Evolutionary conservation across 2,797 vertebrate genomes (phyloP), one percentile per base, ranked within the genome.

Genomic region (Lateolabrax maculatus): DNA sequence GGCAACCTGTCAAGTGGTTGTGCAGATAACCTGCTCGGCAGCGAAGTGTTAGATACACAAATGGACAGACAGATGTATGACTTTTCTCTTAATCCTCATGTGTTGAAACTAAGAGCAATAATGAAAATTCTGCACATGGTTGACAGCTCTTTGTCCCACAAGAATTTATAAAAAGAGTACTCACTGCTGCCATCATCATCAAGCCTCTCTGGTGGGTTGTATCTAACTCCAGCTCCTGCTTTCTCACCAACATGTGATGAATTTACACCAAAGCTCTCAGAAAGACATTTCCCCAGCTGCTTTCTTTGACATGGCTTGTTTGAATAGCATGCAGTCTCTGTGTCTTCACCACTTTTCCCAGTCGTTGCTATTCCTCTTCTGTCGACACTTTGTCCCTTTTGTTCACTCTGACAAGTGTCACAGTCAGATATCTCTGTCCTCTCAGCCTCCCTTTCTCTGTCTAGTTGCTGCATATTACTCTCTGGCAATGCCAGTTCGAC

Each of bases 401-500:
- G 63, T 56, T 78, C 55, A 55, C 18, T 48, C 36, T 62, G 70
- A 15, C 1, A 56, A 64, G 18, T 13, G 18, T 67, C 69, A 18
- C 75, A 75, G 56, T 77, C 63, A 9, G 67, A 76, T 21, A 74
- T 65, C 46, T 79, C 64, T 10, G n/a, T 68, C 61, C 27, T 39
- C 18, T 74, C 72, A 19, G 36, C 21, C 29, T 27, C 66, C n/a
- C 81, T 72, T 31, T 79, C 69, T n/a, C 21, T 61, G 48, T 67
- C 39, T 19, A 44, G 68, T 46, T 64, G 72, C 48, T 69, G 72
- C 15, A 15, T 69, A 46, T 73, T 56, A 36, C 25, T 71, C 11
- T 81, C 53, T 0, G 79, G 55, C n/a, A 81, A 46, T 16, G 79
- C 41, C 1, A 91, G 41, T 6, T 95, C 93, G 0, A 95, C 89